These are phyloP conservation scores for Pristionchus exspectatus DNA, from an alignment of 2,888 invertebrate species.

Conservation along the genomic window DNA sequence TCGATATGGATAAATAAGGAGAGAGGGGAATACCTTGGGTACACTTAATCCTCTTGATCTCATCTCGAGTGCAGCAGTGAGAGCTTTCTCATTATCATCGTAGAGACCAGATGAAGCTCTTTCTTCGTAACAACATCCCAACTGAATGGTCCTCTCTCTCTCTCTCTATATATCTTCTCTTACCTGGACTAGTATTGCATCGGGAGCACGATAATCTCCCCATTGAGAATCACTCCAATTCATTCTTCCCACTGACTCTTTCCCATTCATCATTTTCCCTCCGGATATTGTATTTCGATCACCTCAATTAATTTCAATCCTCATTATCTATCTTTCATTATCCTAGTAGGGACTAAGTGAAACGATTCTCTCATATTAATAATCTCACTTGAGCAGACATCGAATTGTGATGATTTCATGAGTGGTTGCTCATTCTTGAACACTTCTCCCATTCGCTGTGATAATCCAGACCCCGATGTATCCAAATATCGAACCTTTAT, in stretches of 20 bases:
- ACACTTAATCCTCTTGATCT: conserved; percentile 51
- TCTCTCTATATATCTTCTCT: neutral
- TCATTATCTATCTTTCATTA: neutral
- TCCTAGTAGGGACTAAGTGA: neutral
- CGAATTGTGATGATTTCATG: conserved; percentile 60
- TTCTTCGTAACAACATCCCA: conserved; percentile 76
- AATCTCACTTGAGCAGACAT: conserved; percentile 63
- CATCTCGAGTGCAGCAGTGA: conserved; percentile 62
- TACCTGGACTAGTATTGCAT: conserved; percentile 40
- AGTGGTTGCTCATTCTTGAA: conserved; percentile 61
- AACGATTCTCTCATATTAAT: neutral
- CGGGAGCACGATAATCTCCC: neutral
- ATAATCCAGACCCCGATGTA: conserved; percentile 19
- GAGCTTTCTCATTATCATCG: conserved; percentile 70
- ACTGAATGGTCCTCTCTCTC: neutral
- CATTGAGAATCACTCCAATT: conserved; percentile 41
- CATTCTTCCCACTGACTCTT: conserved; percentile 47
- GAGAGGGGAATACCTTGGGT: conserved; percentile 1
- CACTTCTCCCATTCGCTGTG: conserved; percentile 57
- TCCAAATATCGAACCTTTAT: conserved; percentile 60
- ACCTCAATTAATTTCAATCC: neutral
- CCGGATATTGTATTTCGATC: conserved; percentile 31
- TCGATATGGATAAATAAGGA: neutral
- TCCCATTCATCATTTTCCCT: conserved; percentile 6
- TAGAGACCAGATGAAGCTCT: conserved; percentile 72